phyloP scores from a whole-genome alignment of 2,113 vertebrate species.

The Phrynocephalus versicolor region DNA sequence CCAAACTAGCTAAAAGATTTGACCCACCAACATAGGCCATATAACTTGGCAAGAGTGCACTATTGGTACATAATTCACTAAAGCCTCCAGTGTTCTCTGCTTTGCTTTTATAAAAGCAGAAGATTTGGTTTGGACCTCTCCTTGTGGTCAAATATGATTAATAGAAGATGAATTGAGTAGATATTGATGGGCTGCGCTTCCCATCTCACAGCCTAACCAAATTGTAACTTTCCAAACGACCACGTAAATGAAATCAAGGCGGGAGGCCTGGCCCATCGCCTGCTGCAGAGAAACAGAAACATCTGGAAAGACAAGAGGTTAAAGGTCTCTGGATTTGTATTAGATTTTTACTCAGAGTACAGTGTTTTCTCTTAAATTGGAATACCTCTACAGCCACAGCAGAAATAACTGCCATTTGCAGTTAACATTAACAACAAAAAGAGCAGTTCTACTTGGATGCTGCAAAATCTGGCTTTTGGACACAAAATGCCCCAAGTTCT shows the following conservation, averaged over 20 bases:
- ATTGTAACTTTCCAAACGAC: conserved; percentile 61
- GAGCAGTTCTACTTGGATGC: conserved; percentile 36
- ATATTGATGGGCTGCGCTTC: conserved; percentile 47
- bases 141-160: conserved; percentile 60
- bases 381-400: conserved; percentile 41
- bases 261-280: conserved; percentile 49
- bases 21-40: conserved; percentile 27
- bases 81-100: conserved; percentile 31
- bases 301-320: conserved; percentile 21
- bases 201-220: conserved; percentile 48
- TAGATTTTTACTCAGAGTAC: conserved; percentile 17
- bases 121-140: conserved; percentile 26
- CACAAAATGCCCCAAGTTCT: background rate
- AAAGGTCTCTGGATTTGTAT: background rate
- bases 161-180: conserved; percentile 44
- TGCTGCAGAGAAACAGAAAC: conserved; percentile 20
- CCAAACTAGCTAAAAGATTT: conserved; percentile 32
- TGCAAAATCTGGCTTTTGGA: conserved; percentile 35
- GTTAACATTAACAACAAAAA: conserved; percentile 33
- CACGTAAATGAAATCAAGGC: conserved; percentile 50
- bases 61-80: conserved; percentile 60
- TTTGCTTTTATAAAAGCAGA: conserved; percentile 2
- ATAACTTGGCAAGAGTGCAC: conserved; percentile 46
- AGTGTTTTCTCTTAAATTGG: background rate
- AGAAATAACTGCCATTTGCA: background rate